A percentile compares a stretch with the other conserved stretches of the same genome.
phyloP scores from a whole-genome alignment of 2,888 invertebrate genomes.

The Dexiosoma caninum region DNA sequence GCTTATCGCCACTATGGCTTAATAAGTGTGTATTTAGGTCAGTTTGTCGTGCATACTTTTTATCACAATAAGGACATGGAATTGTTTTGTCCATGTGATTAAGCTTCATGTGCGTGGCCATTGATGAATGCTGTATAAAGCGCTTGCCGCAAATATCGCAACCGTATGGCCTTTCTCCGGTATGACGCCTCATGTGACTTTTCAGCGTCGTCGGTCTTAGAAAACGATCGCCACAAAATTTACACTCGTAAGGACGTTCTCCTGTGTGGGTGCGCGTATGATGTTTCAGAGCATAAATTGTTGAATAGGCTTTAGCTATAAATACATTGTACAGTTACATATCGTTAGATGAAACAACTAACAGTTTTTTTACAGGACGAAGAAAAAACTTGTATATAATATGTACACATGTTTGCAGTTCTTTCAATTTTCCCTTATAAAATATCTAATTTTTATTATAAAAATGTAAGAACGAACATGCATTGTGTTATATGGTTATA shows the following conservation, averaged over 20 bases:
- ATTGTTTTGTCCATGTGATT: constrained; percentile 73
- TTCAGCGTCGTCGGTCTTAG: constrained; percentile 70
- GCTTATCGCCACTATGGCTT: constrained; percentile 72
- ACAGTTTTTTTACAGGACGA: too few relatives aligned
- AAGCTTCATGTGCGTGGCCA: constrained; percentile 73
- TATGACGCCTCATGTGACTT: constrained; percentile 72
- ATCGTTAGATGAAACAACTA: too few relatives aligned
- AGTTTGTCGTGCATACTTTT: constrained; percentile 72
- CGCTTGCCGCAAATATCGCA: constrained; percentile 72
- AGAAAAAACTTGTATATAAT: neutral
- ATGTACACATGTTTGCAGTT: too few relatives aligned
- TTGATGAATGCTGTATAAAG: constrained; percentile 72
- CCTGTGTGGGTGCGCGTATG: constrained; percentile 72
- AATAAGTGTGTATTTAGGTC: constrained; percentile 71
- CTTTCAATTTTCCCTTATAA: too few relatives aligned
- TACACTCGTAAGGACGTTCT: constrained; percentile 71
- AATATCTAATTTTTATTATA: too few relatives aligned
- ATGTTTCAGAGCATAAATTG: constrained; percentile 70
- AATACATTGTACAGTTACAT: too few relatives aligned
- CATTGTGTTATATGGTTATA: too few relatives aligned
- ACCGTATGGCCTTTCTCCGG: constrained; percentile 72
- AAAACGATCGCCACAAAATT: constrained; percentile 71
- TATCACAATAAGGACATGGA: constrained; percentile 72
- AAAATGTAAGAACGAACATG: too few relatives aligned
- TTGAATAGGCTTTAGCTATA: constrained; percentile 71